Conservation (phyloP, 2,888 invertebrate species). For the Drosophila demipolita region DNA sequence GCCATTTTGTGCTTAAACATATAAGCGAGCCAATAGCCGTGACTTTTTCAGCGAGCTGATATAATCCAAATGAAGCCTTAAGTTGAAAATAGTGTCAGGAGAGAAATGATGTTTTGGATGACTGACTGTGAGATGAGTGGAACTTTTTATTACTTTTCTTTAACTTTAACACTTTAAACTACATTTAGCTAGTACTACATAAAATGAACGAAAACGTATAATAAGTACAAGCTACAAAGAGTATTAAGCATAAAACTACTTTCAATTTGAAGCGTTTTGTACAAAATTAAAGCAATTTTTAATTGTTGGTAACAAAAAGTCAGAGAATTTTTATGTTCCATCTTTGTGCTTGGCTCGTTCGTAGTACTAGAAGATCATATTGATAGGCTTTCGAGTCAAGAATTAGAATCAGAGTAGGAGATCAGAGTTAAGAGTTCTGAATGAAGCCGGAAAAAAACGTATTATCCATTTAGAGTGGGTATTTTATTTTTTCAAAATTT, state of each 20-base stretch:
- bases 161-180: constrained; percentile 12
- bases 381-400: constrained; percentile 26
- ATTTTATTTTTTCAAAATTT: not conserved
- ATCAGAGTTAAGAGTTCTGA: constrained; percentile 13
- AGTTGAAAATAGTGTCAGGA: constrained; percentile 47
- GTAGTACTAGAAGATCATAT: constrained; percentile 6
- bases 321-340: constrained; percentile 16
- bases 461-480: constrained; percentile 17
- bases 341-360: constrained; percentile 1
- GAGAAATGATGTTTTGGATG: constrained; percentile 17
- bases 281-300: constrained; percentile 22
- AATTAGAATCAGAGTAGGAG: constrained; percentile 21
- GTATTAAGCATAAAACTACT: constrained; percentile 20
- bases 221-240: constrained; percentile 18
- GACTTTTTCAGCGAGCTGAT: constrained; percentile 8
- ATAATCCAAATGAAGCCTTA: constrained; percentile 37
- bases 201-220: constrained; percentile 11
- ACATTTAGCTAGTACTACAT: constrained; percentile 37
- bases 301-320: not conserved
- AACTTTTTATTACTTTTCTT: constrained; percentile 22
- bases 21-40: constrained; percentile 25
- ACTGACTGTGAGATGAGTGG: constrained; percentile 29
- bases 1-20: constrained; percentile 23
- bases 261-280: constrained; percentile 8
- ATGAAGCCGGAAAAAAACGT: constrained; percentile 2